Conservation (phyloP, 2,888 invertebrate species). For the Apeira syringaria region DNA sequence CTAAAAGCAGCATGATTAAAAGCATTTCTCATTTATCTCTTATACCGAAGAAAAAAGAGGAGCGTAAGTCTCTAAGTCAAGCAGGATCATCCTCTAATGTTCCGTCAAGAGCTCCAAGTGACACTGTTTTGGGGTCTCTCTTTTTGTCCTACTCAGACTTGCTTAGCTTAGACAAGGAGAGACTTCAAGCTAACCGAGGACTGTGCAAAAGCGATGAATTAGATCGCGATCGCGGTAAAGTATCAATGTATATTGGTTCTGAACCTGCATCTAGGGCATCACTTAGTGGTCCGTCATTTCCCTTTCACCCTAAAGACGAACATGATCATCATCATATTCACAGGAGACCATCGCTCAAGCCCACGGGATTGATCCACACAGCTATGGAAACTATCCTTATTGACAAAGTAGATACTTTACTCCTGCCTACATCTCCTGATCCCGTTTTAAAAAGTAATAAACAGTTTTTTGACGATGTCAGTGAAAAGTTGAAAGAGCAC, state of each 20-base stretch:
- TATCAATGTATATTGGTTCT: slow-evolving; percentile 77
- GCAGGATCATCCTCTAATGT: slow-evolving; percentile 68
- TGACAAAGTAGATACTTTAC: slow-evolving; percentile 75
- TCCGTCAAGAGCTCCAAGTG: slow-evolving; percentile 66
- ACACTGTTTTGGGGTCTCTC: slow-evolving; percentile 80
- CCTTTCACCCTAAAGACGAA: slow-evolving; percentile 46
- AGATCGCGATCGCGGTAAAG: slow-evolving; percentile 46
- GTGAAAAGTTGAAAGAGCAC: slow-evolving; percentile 62
- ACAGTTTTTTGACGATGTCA: slow-evolving; percentile 70
- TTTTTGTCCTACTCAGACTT: slow-evolving; percentile 77
- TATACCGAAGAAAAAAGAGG: slow-evolving; percentile 65
- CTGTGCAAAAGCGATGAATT: slow-evolving; percentile 66
- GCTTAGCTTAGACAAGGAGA: slow-evolving; percentile 62
- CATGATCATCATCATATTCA: slow-evolving; percentile 51
- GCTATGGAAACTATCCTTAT: slow-evolving; percentile 83
- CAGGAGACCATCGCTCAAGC: slow-evolving; percentile 49
- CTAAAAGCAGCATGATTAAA: slow-evolving; percentile 74
- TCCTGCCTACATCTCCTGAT: slow-evolving; percentile 67
- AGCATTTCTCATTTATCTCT: slow-evolving; percentile 74
- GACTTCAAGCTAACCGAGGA: slow-evolving; percentile 46
- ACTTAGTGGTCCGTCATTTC: slow-evolving; percentile 57
- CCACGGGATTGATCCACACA: slow-evolving; percentile 72
- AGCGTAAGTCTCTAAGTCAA: slow-evolving; percentile 59
- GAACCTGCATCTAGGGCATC: slow-evolving; percentile 71
- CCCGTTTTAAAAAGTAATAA: slow-evolving; percentile 41